phyloP scores from a whole-genome alignment of 2,888 invertebrate species.

The Corbicula japonica region DNA sequence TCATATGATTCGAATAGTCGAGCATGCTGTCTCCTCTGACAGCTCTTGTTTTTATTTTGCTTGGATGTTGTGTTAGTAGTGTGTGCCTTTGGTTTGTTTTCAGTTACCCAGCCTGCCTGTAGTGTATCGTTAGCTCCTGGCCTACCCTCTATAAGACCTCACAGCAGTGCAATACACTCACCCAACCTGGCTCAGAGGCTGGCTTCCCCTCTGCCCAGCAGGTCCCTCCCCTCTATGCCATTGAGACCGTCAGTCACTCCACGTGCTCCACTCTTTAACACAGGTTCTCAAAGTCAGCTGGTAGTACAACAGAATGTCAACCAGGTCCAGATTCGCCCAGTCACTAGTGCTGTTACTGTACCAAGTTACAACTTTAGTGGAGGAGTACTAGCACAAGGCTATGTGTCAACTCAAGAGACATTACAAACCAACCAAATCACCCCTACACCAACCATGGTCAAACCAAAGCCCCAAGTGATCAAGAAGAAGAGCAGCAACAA shows the following conservation, averaged over 20 bases:
- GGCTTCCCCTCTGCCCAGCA: slow-evolving; percentile 75
- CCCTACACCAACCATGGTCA: slow-evolving; percentile 19
- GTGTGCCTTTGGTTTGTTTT: slow-evolving; percentile 48
- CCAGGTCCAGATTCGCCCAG: not conserved
- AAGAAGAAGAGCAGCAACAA: slow-evolving; percentile 45
- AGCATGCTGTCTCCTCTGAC: no score
- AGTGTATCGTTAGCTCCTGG: slow-evolving; percentile 67
- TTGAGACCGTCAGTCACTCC: slow-evolving; percentile 56
- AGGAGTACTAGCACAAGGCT: slow-evolving; percentile 51
- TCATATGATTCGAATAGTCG: no score
- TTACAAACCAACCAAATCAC: slow-evolving; percentile 14
- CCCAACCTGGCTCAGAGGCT: slow-evolving; percentile 81
- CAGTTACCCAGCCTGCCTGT: slow-evolving; percentile 74
- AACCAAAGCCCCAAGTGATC: slow-evolving; percentile 38
- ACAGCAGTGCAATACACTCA: slow-evolving; percentile 69
- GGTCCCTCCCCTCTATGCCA: slow-evolving; percentile 26
- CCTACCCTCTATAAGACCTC: slow-evolving; percentile 67
- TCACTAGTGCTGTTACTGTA: slow-evolving; percentile 35
- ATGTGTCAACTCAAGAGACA: slow-evolving; percentile 24
- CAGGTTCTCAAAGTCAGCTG: slow-evolving; percentile 49
- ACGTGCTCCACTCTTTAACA: slow-evolving; percentile 57
- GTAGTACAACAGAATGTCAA: slow-evolving; percentile 18
- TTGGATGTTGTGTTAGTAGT: slow-evolving; percentile 39
- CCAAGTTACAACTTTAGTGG: slow-evolving; percentile 45
- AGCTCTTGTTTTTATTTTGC: slow-evolving; percentile 30